Base-by-base conservation (phyloP, 1,140 invertebrate genomes). In the Monochamus saltuarius region DNA sequence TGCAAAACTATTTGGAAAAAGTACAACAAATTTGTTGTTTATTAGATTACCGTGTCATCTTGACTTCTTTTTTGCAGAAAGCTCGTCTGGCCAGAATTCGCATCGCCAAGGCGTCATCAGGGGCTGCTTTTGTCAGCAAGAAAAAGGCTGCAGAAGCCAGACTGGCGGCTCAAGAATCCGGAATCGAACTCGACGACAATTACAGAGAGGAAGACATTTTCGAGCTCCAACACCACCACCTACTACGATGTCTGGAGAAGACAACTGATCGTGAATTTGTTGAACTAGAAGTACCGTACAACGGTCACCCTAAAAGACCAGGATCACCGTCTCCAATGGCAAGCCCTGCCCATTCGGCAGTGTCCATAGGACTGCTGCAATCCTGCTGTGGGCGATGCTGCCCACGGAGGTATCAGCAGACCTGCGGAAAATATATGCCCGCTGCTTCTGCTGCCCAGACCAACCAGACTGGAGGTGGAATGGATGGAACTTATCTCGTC, bases 141-240 rank as follows among this genome's bases (percentile, higher is more conserved):
- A 99, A 99, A 86, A 98, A 98, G 77, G 95, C 95, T n/a, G 94
- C 94, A 1, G 97, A 99, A 77, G 95, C 96, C 6, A 82, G 94
- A 50, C 80, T 95, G 63, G 92, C 92, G 39, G 94, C 93, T 17
- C 90, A 93, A 78, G 92, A 95, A 80, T 92, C 90, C 34, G 93
- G 93, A 47, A 84, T 93, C 68, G 90, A 92, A 71, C 81, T 94
- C 64, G 92, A 95, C 72, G 94, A 96, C 56, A 88, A 85, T 70
- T 90, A 89, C 69, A 85, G 89, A 69, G 92, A 97, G 75, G 94
- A 98, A 75, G 96, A 99, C 77, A 97, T 99, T 70, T 98, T 99
- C 80, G 95, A 99, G 78, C 82, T 99, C 78, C 97, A 99, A 81
- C 97, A 99, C 83, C 97, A 99, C 80, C 97, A 99, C 81, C 83